Evolutionary conservation across 2,888 invertebrate genomes (phyloP), one percentile per base, ranked within the genome.

Genomic region (Spialia ferax): DNA sequence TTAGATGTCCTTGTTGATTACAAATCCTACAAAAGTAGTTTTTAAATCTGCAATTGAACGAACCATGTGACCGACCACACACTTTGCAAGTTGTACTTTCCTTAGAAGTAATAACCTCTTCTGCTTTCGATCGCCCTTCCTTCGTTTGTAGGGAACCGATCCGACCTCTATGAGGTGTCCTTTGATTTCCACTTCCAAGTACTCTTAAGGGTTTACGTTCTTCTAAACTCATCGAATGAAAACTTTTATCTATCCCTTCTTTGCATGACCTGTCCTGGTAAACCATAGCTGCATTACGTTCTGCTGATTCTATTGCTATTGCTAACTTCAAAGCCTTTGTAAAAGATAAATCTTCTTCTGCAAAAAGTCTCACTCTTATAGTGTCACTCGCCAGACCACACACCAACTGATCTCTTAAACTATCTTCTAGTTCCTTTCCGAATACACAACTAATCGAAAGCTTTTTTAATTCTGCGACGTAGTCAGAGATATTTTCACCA

Each of bases 361-460:
- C 20, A 2, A 52, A 52, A 13, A 52, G 50, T 52, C 59, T 59
- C 26, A 60, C 60, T 42, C 52, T 48, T 13, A 26, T 66, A 5
- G 32, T 18, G 7, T 60, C 60, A 35, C 23, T 52, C 18, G 22
- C 13, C 5, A 60, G 18, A 10, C 59, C 66, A 32, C 66, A 66
- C 23, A 66, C 66, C 5, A 65, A 50, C 35, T 66, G 59, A 52
- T 66, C 59, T 38, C 60, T 45, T 15, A 66, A 10, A 18, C 57
- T 60, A 29, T 66, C 60, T 15, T 66, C 66, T 15, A 66, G 18
- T 10, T 18, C 32, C 5, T 7, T 42, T 32, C 26, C 52, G 10
- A 66, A 66, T n/a, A 18, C 35, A 52, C 59, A 66, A 15, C 26
- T 13, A 15, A 22, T 65, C 2, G 56, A 56, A 32, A 35, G 15